phyloP scores from a whole-genome alignment of 23 tunicate genomes.

The Trididemnum miniatum region DNA sequence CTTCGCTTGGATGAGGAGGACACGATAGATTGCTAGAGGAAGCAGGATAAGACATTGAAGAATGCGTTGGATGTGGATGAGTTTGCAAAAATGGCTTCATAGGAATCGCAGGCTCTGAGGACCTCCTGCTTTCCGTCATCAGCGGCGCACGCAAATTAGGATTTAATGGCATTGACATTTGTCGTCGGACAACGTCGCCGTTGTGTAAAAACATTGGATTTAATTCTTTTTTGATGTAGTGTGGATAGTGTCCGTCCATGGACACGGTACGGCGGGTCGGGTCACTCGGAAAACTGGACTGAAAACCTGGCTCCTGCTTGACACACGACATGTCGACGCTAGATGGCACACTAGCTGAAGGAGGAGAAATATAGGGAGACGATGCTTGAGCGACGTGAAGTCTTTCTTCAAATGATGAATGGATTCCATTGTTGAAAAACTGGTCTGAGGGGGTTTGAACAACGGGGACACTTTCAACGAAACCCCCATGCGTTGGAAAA shows the following conservation, averaged over 20 bases:
- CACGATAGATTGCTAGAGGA: conserved; percentile 16
- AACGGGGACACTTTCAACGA: background rate
- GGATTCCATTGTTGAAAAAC: background rate
- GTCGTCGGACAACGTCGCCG: conserved; percentile 43
- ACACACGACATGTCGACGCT: conserved; percentile 1
- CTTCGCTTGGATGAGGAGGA: background rate
- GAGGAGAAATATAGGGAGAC: background rate
- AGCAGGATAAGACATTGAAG: background rate
- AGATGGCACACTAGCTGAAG: background rate
- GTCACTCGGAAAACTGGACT: conserved; percentile 36
- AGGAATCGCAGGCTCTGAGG: conserved; percentile 66
- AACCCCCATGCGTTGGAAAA: background rate
- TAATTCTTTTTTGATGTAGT: conserved; percentile 57
- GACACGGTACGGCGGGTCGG: conserved; percentile 41
- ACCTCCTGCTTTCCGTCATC: conserved; percentile 36
- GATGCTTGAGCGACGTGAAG: background rate
- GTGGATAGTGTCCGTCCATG: conserved; percentile 35
- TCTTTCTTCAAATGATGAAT: background rate
- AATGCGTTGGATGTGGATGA: conserved; percentile 36
- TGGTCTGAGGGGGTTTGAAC: background rate
- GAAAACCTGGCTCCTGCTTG: conserved; percentile 32
- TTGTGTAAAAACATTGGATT: background rate
- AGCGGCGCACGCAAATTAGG: conserved; percentile 16
- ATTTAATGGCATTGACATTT: conserved; percentile 68
- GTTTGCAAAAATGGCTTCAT: conserved; percentile 35